These are phyloP conservation scores for Fringilla coelebs DNA, from an alignment of 2,797 vertebrate species.

Conservation along the genomic window DNA sequence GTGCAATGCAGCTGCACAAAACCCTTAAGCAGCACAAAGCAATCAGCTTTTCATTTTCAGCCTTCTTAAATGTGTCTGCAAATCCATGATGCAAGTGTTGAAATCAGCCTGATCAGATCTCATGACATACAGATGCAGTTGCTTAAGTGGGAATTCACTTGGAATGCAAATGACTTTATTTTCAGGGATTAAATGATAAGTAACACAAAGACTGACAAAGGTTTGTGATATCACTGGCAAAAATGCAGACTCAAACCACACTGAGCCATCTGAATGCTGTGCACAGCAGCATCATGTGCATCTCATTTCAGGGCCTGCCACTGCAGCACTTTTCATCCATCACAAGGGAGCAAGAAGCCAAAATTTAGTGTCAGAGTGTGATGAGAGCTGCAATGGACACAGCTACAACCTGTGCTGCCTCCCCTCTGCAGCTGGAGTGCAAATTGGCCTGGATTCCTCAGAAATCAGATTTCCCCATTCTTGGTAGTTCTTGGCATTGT, in stretches of 20 bases:
- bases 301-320: conserved; percentile 78
- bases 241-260: not conserved
- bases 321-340: conserved; percentile 73
- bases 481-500: conserved; percentile 62
- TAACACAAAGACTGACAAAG: not conserved
- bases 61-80: not conserved
- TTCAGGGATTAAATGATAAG: not conserved
- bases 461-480: conserved; percentile 73
- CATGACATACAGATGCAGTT: not conserved
- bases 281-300: rapidly evolving
- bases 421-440: conserved; percentile 60
- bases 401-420: conserved; percentile 61
- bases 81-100: not conserved
- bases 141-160: not conserved
- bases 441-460: conserved; percentile 76
- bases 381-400: conserved; percentile 71
- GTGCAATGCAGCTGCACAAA: not conserved
- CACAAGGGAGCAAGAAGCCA: conserved; percentile 59
- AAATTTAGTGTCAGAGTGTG: conserved; percentile 76
- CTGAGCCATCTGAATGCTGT: not conserved
- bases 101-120: not conserved
- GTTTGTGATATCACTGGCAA: not conserved
- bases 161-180: not conserved
- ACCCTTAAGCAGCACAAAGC: not conserved
- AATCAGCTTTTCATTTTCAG: conserved; percentile 5